These are phyloP conservation scores for Lycophotia porphyrea DNA, from an alignment of 2,888 invertebrate genomes.

Conservation along the genomic window DNA sequence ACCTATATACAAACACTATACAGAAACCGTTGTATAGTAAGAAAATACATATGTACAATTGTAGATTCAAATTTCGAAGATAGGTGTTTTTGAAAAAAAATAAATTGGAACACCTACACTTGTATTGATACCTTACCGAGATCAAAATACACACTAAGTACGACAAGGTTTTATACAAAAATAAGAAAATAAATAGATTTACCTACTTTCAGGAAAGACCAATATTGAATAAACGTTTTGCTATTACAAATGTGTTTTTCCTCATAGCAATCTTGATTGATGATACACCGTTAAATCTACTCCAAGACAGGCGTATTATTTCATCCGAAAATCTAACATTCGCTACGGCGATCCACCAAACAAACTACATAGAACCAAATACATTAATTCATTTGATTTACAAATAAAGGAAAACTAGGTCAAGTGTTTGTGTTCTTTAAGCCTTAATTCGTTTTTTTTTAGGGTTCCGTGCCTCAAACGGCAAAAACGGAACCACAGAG, in stretches of 20 bases:
- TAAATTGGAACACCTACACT: slow-evolving; percentile 31
- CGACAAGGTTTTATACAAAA: slow-evolving; percentile 2
- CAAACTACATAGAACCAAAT: slow-evolving; percentile 6
- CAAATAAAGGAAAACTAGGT: slow-evolving; percentile 33
- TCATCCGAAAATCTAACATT: neutral
- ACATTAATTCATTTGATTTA: slow-evolving; percentile 26
- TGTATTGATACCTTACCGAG: slow-evolving; percentile 24
- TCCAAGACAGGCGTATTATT: neutral
- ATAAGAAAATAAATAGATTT: slow-evolving; percentile 15
- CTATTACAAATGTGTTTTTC: neutral
- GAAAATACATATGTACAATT: neutral
- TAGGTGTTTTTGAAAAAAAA: slow-evolving; percentile 16
- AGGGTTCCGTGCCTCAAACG: too few relatives aligned
- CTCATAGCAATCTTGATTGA: neutral
- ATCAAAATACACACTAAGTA: slow-evolving; percentile 25
- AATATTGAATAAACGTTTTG: slow-evolving; percentile 13
- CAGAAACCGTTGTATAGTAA: neutral
- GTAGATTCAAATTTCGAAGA: slow-evolving; percentile 7
- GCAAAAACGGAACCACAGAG: too few relatives aligned
- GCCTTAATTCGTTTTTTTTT: slow-evolving; percentile 3
- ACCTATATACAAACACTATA: neutral
- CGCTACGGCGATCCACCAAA: neutral
- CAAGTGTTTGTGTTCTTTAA: slow-evolving; percentile 12
- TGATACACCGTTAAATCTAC: slow-evolving; percentile 8
- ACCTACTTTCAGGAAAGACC: slow-evolving; percentile 1